Evolutionary conservation across 2,888 invertebrate species (phyloP).

Genomic region (Rosalia funebris): DNA sequence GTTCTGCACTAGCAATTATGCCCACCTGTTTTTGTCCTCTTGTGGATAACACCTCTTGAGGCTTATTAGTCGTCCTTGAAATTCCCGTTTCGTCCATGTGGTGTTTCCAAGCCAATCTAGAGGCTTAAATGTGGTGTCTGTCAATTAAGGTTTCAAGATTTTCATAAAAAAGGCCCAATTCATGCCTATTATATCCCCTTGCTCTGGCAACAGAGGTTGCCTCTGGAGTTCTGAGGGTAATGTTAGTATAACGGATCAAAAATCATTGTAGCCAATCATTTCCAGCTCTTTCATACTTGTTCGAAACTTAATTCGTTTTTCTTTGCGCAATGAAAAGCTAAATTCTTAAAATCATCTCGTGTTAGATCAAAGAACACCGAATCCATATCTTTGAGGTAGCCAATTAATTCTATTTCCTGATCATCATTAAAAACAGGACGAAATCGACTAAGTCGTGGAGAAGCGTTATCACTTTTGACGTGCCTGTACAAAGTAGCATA

Average conservation of each 20-base stretch:
- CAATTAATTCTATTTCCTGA: not conserved
- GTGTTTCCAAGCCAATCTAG: not conserved
- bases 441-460: not conserved
- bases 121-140: too few species aligned
- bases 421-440: not conserved
- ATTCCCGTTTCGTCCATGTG: constrained; percentile 8
- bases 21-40: constrained; percentile 1
- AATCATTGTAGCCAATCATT: not conserved
- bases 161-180: not conserved
- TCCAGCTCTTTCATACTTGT: not conserved
- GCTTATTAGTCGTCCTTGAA: not conserved
- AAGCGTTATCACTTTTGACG: not conserved
- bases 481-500: not conserved
- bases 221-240: not conserved
- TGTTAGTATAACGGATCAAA: not conserved
- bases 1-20: not conserved
- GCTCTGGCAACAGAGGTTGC: not conserved
- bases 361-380: too few species aligned
- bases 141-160: not conserved
- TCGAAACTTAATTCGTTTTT: not conserved
- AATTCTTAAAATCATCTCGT: not conserved
- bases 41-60: not conserved
- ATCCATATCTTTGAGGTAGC: not conserved
- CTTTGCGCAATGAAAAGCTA: not conserved
- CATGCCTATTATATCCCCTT: not conserved